Conservation (phyloP, 2,113 vertebrate species). For the Phasianus colchicus region DNA sequence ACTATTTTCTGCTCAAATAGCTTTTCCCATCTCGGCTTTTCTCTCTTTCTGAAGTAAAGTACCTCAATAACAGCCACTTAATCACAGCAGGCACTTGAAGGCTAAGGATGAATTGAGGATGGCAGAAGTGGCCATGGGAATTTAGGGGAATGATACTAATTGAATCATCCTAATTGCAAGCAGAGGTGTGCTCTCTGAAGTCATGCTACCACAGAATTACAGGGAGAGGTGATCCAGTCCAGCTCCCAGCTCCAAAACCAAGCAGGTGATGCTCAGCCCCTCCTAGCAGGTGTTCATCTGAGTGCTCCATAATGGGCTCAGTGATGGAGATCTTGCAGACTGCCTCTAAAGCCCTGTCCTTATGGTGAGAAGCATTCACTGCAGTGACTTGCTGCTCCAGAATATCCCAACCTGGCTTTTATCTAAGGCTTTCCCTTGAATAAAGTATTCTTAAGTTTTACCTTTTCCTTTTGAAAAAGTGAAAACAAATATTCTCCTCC, state of each 20-base stretch:
- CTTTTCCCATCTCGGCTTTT: not conserved
- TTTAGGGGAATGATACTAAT: not conserved
- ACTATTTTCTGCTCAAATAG: not conserved
- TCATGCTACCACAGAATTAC: not conserved
- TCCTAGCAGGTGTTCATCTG: not conserved
- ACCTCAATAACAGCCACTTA: not conserved
- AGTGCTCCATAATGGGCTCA: not conserved
- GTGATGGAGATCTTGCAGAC: accelerated
- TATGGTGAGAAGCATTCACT: not conserved
- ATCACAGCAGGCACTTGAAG: not conserved
- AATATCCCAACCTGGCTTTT: not conserved
- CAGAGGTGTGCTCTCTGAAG: not conserved
- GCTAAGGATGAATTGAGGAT: not conserved
- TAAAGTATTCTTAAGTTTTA: not conserved
- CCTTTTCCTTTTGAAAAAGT: not conserved
- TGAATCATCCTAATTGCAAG: not conserved
- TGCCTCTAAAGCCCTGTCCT: not conserved
- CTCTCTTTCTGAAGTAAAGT: not conserved
- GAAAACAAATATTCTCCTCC: not conserved
- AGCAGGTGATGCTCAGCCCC: not conserved
- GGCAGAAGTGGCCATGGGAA: not conserved
- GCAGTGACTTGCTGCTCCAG: not conserved
- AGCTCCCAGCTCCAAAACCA: not conserved
- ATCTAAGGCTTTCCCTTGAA: not conserved
- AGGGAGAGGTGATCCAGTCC: not conserved